Conservation (phyloP, 2,797 vertebrate genomes). For the Ctenopoma kingsleyae region DNA sequence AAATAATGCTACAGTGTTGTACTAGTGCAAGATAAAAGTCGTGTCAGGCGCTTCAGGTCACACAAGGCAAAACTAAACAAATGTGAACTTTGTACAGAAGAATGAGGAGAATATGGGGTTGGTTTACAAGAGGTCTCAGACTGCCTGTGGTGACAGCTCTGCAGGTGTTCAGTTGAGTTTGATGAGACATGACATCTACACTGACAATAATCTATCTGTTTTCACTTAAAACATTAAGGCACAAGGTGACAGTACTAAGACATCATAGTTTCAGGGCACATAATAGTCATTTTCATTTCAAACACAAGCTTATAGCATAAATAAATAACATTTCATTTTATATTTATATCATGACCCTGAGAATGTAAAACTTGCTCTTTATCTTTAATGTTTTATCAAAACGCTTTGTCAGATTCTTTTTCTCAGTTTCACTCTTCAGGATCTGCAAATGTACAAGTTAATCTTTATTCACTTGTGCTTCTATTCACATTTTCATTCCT, state of each 20-base stretch:
- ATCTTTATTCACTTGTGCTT: slow-evolving; percentile 1
- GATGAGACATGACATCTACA: slow-evolving; percentile 26
- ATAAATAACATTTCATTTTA: slow-evolving; percentile 56
- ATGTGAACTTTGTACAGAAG: slow-evolving; percentile 46
- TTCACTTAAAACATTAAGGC: slow-evolving; percentile 55
- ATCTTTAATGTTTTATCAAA: slow-evolving; percentile 4
- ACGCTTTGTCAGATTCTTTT: slow-evolving; percentile 4
- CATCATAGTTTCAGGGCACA: slow-evolving; percentile 72
- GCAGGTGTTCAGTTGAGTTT: slow-evolving; percentile 39
- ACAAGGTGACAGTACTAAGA: slow-evolving; percentile 68
- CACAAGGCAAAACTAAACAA: slow-evolving; percentile 52
- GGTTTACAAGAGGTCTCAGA: slow-evolving; percentile 29
- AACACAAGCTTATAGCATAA: slow-evolving; percentile 46
- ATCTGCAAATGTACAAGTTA: slow-evolving; percentile 1
- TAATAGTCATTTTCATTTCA: slow-evolving; percentile 34
- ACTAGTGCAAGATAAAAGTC: slow-evolving; percentile 40
- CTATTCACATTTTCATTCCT: not conserved
- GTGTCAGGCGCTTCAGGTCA: slow-evolving; percentile 37
- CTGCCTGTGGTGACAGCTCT: slow-evolving; percentile 17
- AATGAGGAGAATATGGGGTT: slow-evolving; percentile 50
- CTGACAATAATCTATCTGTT: slow-evolving; percentile 30
- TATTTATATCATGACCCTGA: slow-evolving; percentile 65
- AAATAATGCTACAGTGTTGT: slow-evolving; percentile 13
- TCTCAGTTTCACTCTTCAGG: not conserved
- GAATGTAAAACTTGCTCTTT: slow-evolving; percentile 50